These are phyloP conservation scores for Pteria penguin DNA, from an alignment of 2,888 invertebrate genomes.

Conservation along the genomic window DNA sequence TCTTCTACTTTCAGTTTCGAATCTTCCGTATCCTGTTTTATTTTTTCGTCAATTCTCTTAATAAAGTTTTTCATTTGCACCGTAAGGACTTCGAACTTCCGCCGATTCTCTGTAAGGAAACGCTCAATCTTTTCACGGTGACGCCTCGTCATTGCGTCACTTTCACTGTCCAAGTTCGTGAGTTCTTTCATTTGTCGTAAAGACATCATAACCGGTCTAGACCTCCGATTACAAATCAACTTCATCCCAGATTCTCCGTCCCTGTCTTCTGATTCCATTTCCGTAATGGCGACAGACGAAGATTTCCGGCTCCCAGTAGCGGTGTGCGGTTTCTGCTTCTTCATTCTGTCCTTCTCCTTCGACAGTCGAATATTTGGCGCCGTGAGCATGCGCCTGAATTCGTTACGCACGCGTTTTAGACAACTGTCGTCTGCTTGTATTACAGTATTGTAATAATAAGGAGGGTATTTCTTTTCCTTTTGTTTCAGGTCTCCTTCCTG, in stretches of 20 bases:
- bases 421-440: constrained; percentile 58
- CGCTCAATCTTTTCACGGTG: constrained; percentile 11
- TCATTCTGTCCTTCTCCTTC: neutral
- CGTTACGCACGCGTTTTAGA: constrained; percentile 37
- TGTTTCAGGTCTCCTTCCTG: constrained; percentile 31
- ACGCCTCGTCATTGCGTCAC: constrained; percentile 52
- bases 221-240: constrained; percentile 51
- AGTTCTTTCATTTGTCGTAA: constrained; percentile 58
- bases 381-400: constrained; percentile 41
- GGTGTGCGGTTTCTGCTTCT: constrained; percentile 28
- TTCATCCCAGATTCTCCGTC: constrained; percentile 32
- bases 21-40: constrained; percentile 27
- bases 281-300: constrained; percentile 24
- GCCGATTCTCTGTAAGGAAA: constrained; percentile 12
- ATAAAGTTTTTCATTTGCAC: constrained; percentile 24
- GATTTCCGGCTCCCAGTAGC: constrained; percentile 39
- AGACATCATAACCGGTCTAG: constrained; percentile 60
- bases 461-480: constrained; percentile 38
- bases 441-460: constrained; percentile 57
- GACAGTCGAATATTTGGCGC: constrained; percentile 42
- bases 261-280: constrained; percentile 17
- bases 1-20: constrained; percentile 1
- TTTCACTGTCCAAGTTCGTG: constrained; percentile 50
- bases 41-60: constrained; percentile 22
- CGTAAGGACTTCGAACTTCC: constrained; percentile 4